Evolutionary conservation across 2,888 invertebrate genomes (phyloP), one percentile per base, ranked within the genome.

Genomic region (Lepidocyrtoides sp.): DNA sequence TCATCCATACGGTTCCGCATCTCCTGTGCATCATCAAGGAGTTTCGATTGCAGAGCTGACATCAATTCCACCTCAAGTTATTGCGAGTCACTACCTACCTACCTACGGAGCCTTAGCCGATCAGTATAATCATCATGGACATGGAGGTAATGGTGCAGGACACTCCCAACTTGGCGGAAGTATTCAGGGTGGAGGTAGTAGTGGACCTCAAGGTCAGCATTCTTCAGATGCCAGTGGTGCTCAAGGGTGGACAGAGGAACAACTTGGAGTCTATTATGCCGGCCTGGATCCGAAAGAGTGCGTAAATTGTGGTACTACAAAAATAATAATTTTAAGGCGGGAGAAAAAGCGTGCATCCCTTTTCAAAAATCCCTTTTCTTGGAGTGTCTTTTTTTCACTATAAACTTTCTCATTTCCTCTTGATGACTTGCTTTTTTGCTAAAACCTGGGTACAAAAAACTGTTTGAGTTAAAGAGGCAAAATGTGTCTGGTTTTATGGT

Each of bases 221-320:
- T 23, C 79, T 10, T 63, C 66, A 8, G 81, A 75, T 32, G 87
- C 89, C 41, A 41, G 69, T 20, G 77, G 88, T 51, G n/a, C n/a
- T n/a, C 88, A 88, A 57, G 91, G 77, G 23, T 93, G 91, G 91
- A 54, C 48, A 1, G 91, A 92, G 41, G 89, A 81, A 5, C 82
- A 79, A 1, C 17, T 84, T 0, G 81, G 51, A 44, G 29, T n/a
- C 3, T 72, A 77, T 32, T 93, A 92, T 72, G 91, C 92, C 75
- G 93, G 93, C 8, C 89, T 92, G 69, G 93, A 93, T 75, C 93
- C 93, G 29, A 94, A 94, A 63, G 96, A 96, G 94, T 96, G 96
- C 94, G 96, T 96, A 92, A 96, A 96, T 95, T 96, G 96, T 94
- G 96, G 96, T 57, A 96, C 96, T 69, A 88, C 88, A 88, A 88